These are phyloP conservation scores for Odocoileus virginianus DNA, from an alignment of 2,113 vertebrate genomes.

Conservation along the genomic window DNA sequence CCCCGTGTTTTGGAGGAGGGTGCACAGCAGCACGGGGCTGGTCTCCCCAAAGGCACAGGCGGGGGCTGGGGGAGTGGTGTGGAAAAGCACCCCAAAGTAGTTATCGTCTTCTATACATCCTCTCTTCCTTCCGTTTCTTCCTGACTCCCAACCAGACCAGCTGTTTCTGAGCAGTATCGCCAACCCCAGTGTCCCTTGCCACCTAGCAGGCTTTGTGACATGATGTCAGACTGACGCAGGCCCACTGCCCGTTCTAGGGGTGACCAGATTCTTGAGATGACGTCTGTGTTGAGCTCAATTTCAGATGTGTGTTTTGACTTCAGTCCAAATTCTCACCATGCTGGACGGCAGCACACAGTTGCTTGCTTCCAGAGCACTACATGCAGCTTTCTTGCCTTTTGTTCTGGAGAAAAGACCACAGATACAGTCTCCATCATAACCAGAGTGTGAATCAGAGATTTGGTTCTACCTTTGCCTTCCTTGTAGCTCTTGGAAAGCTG, in stretches of 20 bases:
- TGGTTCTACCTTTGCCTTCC: background rate
- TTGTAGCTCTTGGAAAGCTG: background rate
- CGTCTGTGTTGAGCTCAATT: background rate
- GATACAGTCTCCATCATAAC: background rate
- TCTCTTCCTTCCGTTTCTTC: background rate
- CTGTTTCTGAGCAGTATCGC: background rate
- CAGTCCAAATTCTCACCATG: background rate
- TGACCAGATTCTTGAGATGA: background rate
- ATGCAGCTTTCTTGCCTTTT: background rate
- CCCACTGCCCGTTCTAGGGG: slow-evolving; percentile 11
- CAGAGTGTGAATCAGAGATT: background rate
- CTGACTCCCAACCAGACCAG: background rate
- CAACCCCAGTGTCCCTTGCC: background rate
- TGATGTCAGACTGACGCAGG: background rate
- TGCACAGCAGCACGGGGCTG: background rate
- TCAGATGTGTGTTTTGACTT: background rate
- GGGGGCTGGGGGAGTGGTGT: background rate
- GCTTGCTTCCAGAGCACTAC: too few relatives aligned
- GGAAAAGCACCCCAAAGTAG: background rate
- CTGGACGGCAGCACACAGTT: background rate
- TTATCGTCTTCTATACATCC: background rate
- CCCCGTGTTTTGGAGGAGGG: background rate
- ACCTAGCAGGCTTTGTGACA: background rate
- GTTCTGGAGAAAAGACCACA: background rate
- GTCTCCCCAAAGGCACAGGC: background rate